Evolutionary conservation across 2,888 invertebrate species (phyloP), one percentile per base, ranked within the genome.

Genomic region (Conomelus anceps): DNA sequence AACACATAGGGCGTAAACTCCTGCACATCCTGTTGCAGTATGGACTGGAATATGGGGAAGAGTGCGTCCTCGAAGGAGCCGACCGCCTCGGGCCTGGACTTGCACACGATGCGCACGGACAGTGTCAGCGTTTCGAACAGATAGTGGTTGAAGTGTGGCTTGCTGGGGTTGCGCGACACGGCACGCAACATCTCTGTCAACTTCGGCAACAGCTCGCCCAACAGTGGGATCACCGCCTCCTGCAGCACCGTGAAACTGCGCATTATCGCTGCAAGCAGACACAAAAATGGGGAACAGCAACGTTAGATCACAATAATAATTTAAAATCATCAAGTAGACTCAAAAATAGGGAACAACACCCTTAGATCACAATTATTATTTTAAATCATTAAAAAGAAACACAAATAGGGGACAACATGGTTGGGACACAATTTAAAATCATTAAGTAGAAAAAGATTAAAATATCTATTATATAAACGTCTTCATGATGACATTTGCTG

Each of bases 1-100:
- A 99, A 99, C 87, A 99, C 98, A 94, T 99, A 99, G 0, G 99
- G 99, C 94, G 99, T 97, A 94, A 99, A 99, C 93, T 99, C 99
- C 95, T 97, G 96, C 26, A 98, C 96, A 93, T 99, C 99, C 92
- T 98, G 97, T 92, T 98, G 97, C 22, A 99, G 94, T 91, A 99
- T 98, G 89, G 96, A 96, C 93, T 99, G 98, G 93, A 99, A 99
- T 91, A 98, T 97, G 9, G 99, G 99, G 93, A 99, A 99, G 22
- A 99, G 94, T 0, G 97, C 96, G 92, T 96, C 96, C 94, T 99
- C 98, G 94, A 99, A 99, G 0, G 97, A 96, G 13, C 95, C 94
- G 13, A 99, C 97, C 17, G 98, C 97, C 85, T 94, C 94, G 0
- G 96, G 96, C 93, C 97, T 97, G 0, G 96, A 95, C 93, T 96